A percentile compares a stretch with the other conserved stretches of the same genome.
These are phyloP conservation scores for Axis porcinus DNA, from an alignment of 2,113 vertebrate genomes.

Conservation along the genomic window DNA sequence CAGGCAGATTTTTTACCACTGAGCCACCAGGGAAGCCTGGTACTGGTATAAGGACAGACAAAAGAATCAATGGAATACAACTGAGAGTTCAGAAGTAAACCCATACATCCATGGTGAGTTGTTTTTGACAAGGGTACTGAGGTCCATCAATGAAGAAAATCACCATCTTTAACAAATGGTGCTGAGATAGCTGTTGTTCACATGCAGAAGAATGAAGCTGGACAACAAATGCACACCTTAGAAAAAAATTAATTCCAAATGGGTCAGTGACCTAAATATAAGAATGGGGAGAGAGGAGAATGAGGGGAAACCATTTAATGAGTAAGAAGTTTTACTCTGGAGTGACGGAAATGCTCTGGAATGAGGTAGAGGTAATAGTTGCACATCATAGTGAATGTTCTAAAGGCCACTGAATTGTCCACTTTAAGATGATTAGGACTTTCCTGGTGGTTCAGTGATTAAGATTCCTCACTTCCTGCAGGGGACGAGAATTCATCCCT, in stretches of 20 bases:
- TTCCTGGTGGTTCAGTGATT: background rate
- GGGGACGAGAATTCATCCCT: background rate
- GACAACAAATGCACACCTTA: background rate
- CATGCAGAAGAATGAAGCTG: background rate
- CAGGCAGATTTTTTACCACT: background rate
- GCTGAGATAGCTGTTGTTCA: background rate
- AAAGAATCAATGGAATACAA: background rate
- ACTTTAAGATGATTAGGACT: background rate
- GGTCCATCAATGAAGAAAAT: background rate
- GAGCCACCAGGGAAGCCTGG: background rate
- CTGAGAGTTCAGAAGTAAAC: background rate
- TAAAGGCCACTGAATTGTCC: background rate
- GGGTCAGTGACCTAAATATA: background rate
- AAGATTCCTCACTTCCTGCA: background rate
- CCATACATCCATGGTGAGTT: background rate
- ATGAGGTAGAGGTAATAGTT: background rate
- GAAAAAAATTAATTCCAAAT: background rate
- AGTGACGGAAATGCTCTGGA: background rate
- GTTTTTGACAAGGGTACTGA: background rate
- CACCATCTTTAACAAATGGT: background rate
- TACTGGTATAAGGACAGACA: background rate
- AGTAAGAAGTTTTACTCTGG: background rate
- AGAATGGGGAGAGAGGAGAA: background rate
- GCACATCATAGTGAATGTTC: background rate
- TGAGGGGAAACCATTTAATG: background rate